Evolutionary conservation across 2,113 vertebrate genomes (phyloP), one percentile per base, ranked within the genome.

Genomic region (Lipotes vexillifer): DNA sequence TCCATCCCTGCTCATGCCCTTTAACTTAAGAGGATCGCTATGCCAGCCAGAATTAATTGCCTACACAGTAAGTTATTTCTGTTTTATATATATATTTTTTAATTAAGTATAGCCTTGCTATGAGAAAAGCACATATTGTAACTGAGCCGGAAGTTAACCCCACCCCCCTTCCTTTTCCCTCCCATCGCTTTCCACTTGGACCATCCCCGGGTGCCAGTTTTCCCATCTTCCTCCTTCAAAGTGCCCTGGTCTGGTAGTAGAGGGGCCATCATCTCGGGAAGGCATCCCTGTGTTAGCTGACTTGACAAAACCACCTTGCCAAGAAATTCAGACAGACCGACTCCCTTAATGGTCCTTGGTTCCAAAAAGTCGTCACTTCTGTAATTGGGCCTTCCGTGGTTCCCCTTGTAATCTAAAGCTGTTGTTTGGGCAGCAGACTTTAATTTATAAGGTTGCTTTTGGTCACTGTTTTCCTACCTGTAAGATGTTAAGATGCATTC

Each of bases 11-110:
- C 98, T 93, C 49, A 0, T 98, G 98, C 91, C 96, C 97, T 98
- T 98, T 98, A 97, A 98, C 98, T 98, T 99, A 84, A 99, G 99
- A 99, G 99, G 99, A 99, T 98, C 97, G 88, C 99, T 98, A 90
- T 99, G 98, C 98, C 99, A 99, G 97, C 98, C 99, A 97, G 98
- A 98, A 97, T 98, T 99, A 99, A 99, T 98, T 98, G 98, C 98
- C 98, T 97, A 86, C 99, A 97, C 98, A 99, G 99, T 99, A 99
- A 99, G 99, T 99, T 98, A 33, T 78, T 97, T 98, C 84, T 69
- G 21, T 88, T 55, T 97, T 85, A 0, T 69, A 10, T 17, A 23
- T 88, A 0, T 5, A 3, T 90, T 2, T 46, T 61, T 95, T 78
- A 81, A 78, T 78, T 84, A 91, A 85, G 61, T 0, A 27, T 84